Evolutionary conservation across 2,888 invertebrate genomes (phyloP), one percentile per base, ranked within the genome.

Genomic region (Onchidella celtica): DNA sequence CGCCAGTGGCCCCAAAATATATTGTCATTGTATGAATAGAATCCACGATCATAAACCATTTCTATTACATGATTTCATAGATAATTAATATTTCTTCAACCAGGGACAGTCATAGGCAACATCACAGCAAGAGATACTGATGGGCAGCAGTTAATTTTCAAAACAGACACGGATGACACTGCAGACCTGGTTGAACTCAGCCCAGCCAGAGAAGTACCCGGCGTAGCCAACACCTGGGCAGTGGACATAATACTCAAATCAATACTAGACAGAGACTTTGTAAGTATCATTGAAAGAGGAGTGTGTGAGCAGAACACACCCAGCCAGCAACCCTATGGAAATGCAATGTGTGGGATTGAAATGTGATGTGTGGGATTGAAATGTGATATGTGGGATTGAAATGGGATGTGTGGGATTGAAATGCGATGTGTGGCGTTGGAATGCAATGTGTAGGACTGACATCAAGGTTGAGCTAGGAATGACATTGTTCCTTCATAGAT

Each of bases 241-340:
- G 90, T 89, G 17, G 87, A 89, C 83, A 87, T 91, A 40, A 85
- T 88, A n/a, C 86, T 91, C 9, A 88, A 83, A 11, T 61, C 82
- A 55, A 38, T 73, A 14, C 85, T 91, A 6, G 90, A 91, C 79
- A 86, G 91, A 74, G 91, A 91, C 79, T 87, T 81, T 74, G 89
- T 89, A 79, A 85, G 88, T 82, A n/a, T n/a, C n/a, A n/a, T n/a
- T n/a, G n/a, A n/a, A n/a, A n/a, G n/a, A n/a, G n/a, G n/a, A n/a
- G n/a, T n/a, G n/a, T n/a, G n/a, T n/a, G n/a, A n/a, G n/a, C n/a
- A n/a, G n/a, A n/a, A 24, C 24, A 21, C 38, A 57, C 14, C 17
- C 57, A 17, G 14, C 38, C n/a, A n/a, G n/a, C n/a, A n/a, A n/a
- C n/a, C n/a, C n/a, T n/a, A n/a, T n/a, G n/a, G n/a, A n/a, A n/a